These are phyloP conservation scores for Petrocephalus zakoni DNA, from an alignment of 2,113 vertebrate species.

Conservation along the genomic window DNA sequence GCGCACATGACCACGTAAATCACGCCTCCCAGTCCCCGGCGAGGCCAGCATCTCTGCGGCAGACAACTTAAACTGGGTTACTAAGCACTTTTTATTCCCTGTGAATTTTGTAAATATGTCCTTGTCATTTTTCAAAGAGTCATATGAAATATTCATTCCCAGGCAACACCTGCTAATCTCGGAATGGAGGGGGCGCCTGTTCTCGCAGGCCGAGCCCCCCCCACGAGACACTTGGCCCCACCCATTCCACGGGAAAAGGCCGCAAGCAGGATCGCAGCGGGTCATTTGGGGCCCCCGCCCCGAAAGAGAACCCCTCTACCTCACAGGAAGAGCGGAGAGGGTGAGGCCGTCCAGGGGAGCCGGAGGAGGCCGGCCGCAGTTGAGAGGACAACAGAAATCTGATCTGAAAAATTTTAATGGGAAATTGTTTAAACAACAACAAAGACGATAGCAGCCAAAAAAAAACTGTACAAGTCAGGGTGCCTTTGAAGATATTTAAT, in stretches of 20 bases:
- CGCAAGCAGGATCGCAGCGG: not conserved
- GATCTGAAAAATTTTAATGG: slow-evolving; percentile 44
- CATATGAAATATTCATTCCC: slow-evolving; percentile 43
- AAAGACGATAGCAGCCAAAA: slow-evolving; percentile 56
- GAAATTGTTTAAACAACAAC: slow-evolving; percentile 49
- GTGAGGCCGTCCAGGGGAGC: not conserved
- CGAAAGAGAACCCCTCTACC: not conserved
- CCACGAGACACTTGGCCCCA: not conserved
- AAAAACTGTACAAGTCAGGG: slow-evolving; percentile 67
- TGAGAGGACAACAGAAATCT: slow-evolving; percentile 30
- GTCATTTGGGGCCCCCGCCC: not conserved
- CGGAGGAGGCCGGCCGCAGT: not conserved
- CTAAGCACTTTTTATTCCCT: slow-evolving; percentile 46
- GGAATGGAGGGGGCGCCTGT: slow-evolving; percentile 10
- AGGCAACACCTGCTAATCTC: slow-evolving; percentile 37
- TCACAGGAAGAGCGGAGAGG: not conserved
- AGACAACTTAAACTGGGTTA: slow-evolving; percentile 43
- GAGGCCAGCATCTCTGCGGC: slow-evolving; percentile 31
- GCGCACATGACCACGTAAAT: slow-evolving; percentile 42
- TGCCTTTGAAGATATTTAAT: slow-evolving; percentile 86
- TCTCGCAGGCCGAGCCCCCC: not conserved
- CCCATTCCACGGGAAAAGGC: not conserved
- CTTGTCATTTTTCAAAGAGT: slow-evolving; percentile 45
- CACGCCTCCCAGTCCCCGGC: slow-evolving; percentile 41
- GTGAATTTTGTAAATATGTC: slow-evolving; percentile 39